These are phyloP conservation scores for Lepidothrix coronata DNA, from an alignment of 2,113 vertebrate genomes.

Conservation along the genomic window DNA sequence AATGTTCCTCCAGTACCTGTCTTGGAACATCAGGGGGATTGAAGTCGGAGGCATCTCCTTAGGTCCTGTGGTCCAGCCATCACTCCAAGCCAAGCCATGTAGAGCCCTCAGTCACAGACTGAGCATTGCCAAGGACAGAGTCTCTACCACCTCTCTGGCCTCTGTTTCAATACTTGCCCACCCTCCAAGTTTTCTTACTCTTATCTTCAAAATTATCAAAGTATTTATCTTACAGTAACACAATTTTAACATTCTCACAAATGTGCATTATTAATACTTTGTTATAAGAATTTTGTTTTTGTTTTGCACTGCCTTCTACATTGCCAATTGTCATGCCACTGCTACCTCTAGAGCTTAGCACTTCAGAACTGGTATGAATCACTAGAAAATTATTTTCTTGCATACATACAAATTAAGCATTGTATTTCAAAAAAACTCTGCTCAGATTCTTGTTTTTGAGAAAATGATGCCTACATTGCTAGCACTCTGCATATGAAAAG, in stretches of 20 bases:
- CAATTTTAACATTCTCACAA: neutral
- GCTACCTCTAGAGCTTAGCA: neutral
- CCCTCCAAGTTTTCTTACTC: neutral
- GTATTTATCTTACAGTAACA: neutral
- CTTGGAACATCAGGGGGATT: fast-evolving
- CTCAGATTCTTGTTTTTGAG: neutral
- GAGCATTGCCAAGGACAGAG: neutral
- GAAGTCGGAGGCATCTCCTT: neutral
- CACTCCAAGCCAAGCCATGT: neutral
- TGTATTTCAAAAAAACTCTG: neutral
- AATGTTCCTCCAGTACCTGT: neutral
- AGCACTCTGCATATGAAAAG: neutral
- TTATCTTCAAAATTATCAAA: neutral
- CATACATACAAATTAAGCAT: neutral
- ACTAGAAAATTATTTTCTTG: neutral
- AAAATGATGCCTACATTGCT: neutral
- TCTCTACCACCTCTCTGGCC: neutral
- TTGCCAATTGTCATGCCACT: neutral
- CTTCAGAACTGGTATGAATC: neutral
- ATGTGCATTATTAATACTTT: neutral
- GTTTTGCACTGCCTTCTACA: neutral
- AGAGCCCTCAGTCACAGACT: neutral
- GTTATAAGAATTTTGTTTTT: neutral
- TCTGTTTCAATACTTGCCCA: neutral
- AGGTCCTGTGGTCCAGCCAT: neutral